Conservation (phyloP, 2,113 vertebrate species). For the Cryptoleucopteryx plumbea region DNA sequence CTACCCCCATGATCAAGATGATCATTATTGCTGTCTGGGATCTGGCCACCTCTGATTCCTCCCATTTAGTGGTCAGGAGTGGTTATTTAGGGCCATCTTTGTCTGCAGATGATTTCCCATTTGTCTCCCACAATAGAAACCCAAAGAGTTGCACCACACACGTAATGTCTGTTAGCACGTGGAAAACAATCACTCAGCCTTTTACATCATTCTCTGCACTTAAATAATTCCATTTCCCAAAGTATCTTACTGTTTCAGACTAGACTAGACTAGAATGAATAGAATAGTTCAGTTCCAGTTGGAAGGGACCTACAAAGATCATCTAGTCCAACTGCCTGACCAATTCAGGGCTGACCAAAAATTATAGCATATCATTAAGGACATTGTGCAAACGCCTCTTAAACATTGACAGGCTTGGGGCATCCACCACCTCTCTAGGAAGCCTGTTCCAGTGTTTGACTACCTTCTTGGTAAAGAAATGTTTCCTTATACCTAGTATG, state of each 20-base stretch:
- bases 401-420: neutral
- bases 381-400: neutral
- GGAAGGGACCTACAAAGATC: neutral
- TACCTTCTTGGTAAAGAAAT: neutral
- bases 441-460: neutral
- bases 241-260: neutral
- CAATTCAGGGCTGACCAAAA: neutral
- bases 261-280: neutral
- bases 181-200: neutral
- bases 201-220: neutral
- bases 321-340: neutral
- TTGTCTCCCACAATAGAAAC: neutral
- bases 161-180: neutral
- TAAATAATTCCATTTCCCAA: neutral
- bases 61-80: neutral
- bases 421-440: neutral
- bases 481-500: neutral
- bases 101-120: neutral
- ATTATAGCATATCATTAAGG: neutral
- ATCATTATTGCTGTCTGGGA: neutral
- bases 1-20: no score
- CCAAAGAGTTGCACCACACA: neutral
- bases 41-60: neutral
- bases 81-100: neutral
- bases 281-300: neutral